Conservation (phyloP, 1,140 invertebrate genomes). For the Drosophila pectinifera region DNA sequence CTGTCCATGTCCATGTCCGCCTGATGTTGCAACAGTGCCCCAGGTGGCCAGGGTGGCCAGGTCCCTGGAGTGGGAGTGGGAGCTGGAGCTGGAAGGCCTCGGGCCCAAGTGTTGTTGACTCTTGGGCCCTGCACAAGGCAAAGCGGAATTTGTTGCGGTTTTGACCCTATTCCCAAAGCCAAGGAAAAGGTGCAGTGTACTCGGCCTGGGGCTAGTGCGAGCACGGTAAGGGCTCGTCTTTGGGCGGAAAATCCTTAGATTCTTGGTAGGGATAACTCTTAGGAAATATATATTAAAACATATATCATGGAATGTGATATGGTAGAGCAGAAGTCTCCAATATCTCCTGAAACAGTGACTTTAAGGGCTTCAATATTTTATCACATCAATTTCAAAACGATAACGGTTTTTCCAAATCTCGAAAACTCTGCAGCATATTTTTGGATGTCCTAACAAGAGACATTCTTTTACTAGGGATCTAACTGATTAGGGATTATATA, state of each 20-base stretch:
- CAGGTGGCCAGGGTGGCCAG: conserved; percentile 21
- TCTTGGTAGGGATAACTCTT: background rate
- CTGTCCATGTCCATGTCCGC: conserved; percentile 38
- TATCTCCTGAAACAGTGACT: too few relatives aligned
- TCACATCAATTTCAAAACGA: background rate
- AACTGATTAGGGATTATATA: background rate
- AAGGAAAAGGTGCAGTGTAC: conserved; percentile 78
- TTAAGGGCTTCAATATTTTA: background rate
- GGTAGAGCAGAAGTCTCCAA: background rate
- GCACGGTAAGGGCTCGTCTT: background rate
- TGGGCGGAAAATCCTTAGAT: too few relatives aligned
- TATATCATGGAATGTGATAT: background rate
- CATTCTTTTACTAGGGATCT: background rate
- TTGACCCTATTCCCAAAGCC: conserved; percentile 84
- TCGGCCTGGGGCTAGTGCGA: background rate
- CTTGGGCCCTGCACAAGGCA: conserved; percentile 70
- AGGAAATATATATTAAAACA: too few relatives aligned
- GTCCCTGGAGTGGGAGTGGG: background rate
- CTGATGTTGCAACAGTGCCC: conserved; percentile 75
- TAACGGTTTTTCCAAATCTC: background rate
- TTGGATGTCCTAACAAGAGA: background rate
- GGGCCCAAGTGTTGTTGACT: conserved; percentile 74
- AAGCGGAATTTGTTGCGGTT: conserved; percentile 73
- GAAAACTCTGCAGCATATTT: background rate
- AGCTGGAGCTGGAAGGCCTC: conserved; percentile 25